Conservation (phyloP, 2,797 vertebrate species). For the Poeciliopsis gracilis region DNA sequence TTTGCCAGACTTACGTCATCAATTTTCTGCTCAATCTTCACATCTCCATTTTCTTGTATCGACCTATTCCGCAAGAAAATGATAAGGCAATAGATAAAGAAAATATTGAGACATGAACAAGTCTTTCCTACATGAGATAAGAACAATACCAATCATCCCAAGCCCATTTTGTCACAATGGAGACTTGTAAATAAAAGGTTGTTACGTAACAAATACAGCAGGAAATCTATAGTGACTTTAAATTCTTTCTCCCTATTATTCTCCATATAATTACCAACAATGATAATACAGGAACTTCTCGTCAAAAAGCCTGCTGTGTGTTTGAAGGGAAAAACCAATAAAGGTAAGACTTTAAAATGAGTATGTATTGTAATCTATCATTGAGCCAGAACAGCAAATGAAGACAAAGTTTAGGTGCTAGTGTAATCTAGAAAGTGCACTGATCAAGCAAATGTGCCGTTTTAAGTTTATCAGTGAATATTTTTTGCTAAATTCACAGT, state of each 20-base stretch:
- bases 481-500: background rate
- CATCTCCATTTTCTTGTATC: constrained; percentile 91
- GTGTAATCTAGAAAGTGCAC: background rate
- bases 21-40: constrained; percentile 93
- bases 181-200: background rate
- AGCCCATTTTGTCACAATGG: background rate
- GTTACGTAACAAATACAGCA: background rate
- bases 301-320: background rate
- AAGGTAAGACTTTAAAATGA: background rate
- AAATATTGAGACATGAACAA: background rate
- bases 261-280: background rate
- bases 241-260: background rate
- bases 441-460: background rate
- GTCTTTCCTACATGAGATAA: background rate
- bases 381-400: background rate
- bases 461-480: background rate
- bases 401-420: too few species aligned
- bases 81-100: constrained; percentile 11
- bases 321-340: background rate
- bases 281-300: background rate
- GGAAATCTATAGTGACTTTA: background rate
- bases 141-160: background rate
- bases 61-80: constrained; percentile 77
- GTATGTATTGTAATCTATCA: background rate
- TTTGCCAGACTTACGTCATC: constrained; percentile 88